Conservation (phyloP, 2,797 vertebrate species). For the Pseudochirops cupreus region DNA sequence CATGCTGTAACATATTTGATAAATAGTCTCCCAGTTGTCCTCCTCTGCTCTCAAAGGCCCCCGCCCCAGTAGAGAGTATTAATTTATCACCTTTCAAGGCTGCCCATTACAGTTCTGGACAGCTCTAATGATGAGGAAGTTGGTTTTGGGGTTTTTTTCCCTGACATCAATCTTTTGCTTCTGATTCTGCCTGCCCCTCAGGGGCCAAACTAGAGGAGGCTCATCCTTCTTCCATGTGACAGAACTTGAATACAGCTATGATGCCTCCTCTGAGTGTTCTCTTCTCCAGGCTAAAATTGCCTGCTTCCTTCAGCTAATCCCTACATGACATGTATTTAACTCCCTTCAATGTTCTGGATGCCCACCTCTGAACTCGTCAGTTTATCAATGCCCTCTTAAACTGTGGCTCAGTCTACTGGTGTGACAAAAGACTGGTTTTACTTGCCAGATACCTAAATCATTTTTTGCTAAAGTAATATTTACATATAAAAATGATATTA, state of each 20-base stretch:
- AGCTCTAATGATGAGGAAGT: background rate
- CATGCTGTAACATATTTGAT: background rate
- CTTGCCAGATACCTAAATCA: background rate
- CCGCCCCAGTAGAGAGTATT: background rate
- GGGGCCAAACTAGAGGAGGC: background rate
- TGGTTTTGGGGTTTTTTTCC: background rate
- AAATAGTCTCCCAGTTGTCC: background rate
- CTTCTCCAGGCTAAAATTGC: background rate
- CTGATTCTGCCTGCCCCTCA: background rate
- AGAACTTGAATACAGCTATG: background rate
- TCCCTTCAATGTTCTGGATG: background rate
- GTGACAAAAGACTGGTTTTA: background rate
- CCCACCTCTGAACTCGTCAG: background rate
- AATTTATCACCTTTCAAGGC: background rate
- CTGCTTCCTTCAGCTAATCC: background rate
- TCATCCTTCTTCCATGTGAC: background rate
- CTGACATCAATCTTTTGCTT: background rate
- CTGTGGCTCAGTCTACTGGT: background rate
- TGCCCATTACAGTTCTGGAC: background rate
- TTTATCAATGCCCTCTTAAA: background rate
- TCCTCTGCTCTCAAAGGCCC: background rate
- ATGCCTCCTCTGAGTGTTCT: background rate
- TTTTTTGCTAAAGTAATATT: background rate
- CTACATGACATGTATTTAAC: background rate
- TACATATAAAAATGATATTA: background rate